Percentiles rank a stretch among this genome's conserved stretches.
Conservation (phyloP, 2,113 vertebrate species). For the Acinonyx jubatus region DNA sequence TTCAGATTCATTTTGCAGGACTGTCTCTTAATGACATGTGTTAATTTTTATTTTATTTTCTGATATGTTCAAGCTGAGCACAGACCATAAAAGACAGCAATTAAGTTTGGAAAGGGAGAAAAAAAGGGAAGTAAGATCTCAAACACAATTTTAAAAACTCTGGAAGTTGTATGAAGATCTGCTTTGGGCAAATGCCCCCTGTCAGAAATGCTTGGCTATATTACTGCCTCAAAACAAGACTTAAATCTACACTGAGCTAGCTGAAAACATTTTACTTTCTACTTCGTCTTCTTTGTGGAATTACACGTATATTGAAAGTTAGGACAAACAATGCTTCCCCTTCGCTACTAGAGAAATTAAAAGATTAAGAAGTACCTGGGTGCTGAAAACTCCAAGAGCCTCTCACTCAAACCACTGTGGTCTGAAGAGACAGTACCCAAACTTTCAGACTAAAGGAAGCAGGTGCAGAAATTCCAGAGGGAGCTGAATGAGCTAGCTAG, state of each 20-base stretch:
- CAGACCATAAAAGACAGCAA: background rate
- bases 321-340: background rate
- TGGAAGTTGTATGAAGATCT: background rate
- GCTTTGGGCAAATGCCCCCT: background rate
- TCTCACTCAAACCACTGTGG: background rate
- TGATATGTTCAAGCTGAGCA: conserved; percentile 31
- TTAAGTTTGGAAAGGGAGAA: background rate
- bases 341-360: background rate
- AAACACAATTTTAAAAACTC: conserved; percentile 7
- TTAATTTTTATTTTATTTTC: conserved; percentile 58
- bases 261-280: background rate
- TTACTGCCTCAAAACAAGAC: background rate
- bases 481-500: background rate
- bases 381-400: background rate
- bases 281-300: background rate
- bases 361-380: background rate
- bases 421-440: background rate
- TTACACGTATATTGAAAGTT: background rate
- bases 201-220: background rate
- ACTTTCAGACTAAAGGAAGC: background rate
- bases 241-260: background rate
- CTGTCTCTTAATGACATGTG: background rate
- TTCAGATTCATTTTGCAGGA: conserved; percentile 20
- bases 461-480: background rate
- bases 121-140: conserved; percentile 36